Evolutionary conservation across 2,797 vertebrate species (phyloP).

Genomic region (Takifugu ocellatus): DNA sequence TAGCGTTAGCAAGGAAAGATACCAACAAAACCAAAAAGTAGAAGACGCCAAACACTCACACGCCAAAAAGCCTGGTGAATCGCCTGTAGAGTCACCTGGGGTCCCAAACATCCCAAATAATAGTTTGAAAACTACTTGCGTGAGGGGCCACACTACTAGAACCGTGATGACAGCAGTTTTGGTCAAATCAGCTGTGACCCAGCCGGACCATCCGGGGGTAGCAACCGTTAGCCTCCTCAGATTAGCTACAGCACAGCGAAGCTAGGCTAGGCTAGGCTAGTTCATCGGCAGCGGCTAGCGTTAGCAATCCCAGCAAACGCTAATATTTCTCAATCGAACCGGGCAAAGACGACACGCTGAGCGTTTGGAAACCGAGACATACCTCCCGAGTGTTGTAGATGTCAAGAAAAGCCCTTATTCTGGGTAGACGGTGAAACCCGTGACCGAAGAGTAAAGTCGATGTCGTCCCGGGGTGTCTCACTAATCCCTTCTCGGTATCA

Average conservation of each 20-base stretch:
- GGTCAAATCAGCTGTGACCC: slow-evolving; percentile 58
- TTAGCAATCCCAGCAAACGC: slow-evolving; percentile 38
- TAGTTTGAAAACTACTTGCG: not conserved
- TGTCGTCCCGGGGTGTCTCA: slow-evolving; percentile 62
- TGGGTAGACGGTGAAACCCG: slow-evolving; percentile 27
- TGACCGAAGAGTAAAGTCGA: slow-evolving; percentile 41
- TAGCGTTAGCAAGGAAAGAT: not conserved
- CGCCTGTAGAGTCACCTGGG: no score
- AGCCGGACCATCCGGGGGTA: slow-evolving; percentile 16
- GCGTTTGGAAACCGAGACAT: slow-evolving; percentile 14
- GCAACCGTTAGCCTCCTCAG: slow-evolving; percentile 27
- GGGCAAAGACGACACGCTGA: slow-evolving; percentile 14
- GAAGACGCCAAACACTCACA: no score
- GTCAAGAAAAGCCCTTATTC: slow-evolving; percentile 36
- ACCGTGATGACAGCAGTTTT: slow-evolving; percentile 40
- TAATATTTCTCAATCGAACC: slow-evolving; percentile 16
- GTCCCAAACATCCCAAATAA: no score
- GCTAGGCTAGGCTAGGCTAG: slow-evolving; percentile 15
- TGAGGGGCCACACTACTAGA: slow-evolving; percentile 6
- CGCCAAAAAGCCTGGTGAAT: no score
- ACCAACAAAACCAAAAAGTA: no score
- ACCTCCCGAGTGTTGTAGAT: slow-evolving; percentile 54
- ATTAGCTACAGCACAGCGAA: slow-evolving; percentile 6
- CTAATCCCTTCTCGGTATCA: slow-evolving; percentile 66
- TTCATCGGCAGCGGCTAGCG: slow-evolving; percentile 22